These are phyloP conservation scores for Hartigia nigra DNA, from an alignment of 2,888 invertebrate genomes.

Conservation along the genomic window DNA sequence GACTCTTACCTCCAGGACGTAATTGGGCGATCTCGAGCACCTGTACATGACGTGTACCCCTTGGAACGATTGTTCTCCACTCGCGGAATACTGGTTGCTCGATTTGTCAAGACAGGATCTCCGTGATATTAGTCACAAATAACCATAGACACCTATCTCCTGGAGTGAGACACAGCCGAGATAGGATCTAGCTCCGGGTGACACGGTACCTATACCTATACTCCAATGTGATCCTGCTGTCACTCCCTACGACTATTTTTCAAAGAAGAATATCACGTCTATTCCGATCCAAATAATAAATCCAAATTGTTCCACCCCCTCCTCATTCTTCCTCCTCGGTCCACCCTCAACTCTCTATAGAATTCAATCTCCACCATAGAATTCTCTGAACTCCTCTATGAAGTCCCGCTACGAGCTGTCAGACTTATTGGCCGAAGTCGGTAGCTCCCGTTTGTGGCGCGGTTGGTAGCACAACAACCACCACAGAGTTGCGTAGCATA, in stretches of 20 bases:
- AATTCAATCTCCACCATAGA: background rate
- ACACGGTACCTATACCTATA: background rate
- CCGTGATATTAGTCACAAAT: conserved; percentile 50
- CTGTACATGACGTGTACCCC: conserved; percentile 36
- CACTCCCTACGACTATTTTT: background rate
- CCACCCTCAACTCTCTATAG: background rate
- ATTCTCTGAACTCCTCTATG: background rate
- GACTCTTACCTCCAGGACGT: conserved; percentile 23
- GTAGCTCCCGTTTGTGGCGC: conserved; percentile 33
- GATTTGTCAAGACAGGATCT: conserved; percentile 58
- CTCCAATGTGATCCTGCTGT: background rate
- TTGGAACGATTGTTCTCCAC: background rate
- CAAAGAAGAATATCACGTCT: background rate
- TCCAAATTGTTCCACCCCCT: background rate
- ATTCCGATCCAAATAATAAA: background rate
- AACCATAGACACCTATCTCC: background rate
- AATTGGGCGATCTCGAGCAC: conserved; percentile 57
- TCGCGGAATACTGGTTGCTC: conserved; percentile 21
- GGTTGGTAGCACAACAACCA: conserved; percentile 27
- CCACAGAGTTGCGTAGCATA: conserved; percentile 45
- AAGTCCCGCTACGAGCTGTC: background rate
- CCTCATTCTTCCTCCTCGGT: background rate
- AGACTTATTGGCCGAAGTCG: conserved; percentile 16
- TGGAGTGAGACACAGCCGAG: background rate
- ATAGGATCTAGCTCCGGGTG: background rate